A percentile compares a stretch with the other conserved stretches of the same genome.
phyloP scores from a whole-genome alignment of 2,113 vertebrate genomes.

The Pseudorectes ferrugineus region DNA sequence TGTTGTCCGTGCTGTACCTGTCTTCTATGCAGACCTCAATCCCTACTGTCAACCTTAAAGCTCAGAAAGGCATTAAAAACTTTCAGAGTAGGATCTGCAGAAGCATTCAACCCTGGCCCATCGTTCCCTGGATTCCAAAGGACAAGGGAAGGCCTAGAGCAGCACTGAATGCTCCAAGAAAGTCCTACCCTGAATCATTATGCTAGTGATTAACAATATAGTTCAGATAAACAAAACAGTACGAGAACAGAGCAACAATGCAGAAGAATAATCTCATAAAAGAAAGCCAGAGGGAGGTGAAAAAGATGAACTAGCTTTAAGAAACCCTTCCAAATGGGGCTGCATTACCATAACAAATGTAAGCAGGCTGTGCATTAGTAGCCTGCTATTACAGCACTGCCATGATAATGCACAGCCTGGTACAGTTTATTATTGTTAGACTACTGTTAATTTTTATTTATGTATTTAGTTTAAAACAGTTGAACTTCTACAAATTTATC shows the following conservation, averaged over 20 bases:
- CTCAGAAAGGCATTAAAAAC: conserved; percentile 16
- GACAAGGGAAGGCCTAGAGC: neutral
- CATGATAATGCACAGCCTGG: neutral
- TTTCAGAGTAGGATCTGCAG: conserved; percentile 10
- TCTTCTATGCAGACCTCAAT: neutral
- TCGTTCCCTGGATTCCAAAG: neutral
- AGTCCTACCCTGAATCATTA: neutral
- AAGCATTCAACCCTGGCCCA: neutral
- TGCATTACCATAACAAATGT: neutral
- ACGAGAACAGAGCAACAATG: conserved; percentile 31
- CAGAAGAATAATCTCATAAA: conserved; percentile 23
- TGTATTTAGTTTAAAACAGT: conserved; percentile 11
- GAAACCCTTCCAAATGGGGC: neutral
- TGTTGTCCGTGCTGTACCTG: neutral
- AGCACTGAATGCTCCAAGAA: neutral
- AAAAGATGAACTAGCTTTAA: conserved; percentile 19
- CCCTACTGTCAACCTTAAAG: neutral
- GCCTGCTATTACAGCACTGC: neutral
- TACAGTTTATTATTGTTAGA: conserved; percentile 15
- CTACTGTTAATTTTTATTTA: conserved; percentile 50
- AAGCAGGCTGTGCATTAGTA: neutral
- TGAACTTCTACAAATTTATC: neutral
- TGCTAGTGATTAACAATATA: neutral
- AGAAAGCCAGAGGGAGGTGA: conserved; percentile 9
- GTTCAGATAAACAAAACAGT: neutral